Conservation (phyloP, 2,888 invertebrate genomes). For the Eupeodes latifasciatus region DNA sequence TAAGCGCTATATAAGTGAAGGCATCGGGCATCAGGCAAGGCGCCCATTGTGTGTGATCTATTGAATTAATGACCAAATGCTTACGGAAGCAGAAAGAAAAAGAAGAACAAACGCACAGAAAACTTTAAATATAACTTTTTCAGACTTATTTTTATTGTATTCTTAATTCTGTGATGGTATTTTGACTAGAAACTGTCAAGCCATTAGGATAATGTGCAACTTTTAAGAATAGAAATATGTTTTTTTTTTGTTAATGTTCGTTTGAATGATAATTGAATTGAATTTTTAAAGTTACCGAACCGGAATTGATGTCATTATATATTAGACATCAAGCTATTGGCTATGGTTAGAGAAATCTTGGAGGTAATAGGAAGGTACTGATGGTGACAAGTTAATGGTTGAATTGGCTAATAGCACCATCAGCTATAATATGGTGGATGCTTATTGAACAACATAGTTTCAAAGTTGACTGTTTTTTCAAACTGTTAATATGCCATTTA, state of each 20-base stretch:
- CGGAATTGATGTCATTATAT: slow-evolving; percentile 30
- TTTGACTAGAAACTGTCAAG: background rate
- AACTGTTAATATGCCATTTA: too few species aligned
- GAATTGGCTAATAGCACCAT: background rate
- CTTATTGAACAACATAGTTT: too few species aligned
- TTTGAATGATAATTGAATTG: slow-evolving; percentile 18
- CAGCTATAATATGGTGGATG: too few species aligned
- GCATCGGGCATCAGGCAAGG: background rate
- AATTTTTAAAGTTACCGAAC: slow-evolving; percentile 31
- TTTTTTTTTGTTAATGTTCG: background rate
- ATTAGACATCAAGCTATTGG: background rate
- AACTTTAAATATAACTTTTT: slow-evolving; percentile 45
- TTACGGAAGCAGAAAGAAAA: slow-evolving; percentile 58
- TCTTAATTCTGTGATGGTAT: slow-evolving; percentile 1
- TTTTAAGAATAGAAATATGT: slow-evolving; percentile 11
- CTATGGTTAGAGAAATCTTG: background rate
- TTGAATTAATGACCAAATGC: slow-evolving; percentile 69
- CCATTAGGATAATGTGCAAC: background rate
- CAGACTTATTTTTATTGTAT: background rate
- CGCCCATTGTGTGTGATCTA: slow-evolving; percentile 55
- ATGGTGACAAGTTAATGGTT: slow-evolving; percentile 2
- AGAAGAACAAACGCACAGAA: slow-evolving; percentile 27
- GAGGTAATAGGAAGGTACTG: background rate
- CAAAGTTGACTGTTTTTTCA: too few species aligned
- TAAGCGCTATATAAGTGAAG: background rate